A percentile compares a stretch with the other conserved stretches of the same genome.
These are phyloP conservation scores for Tachycineta bicolor DNA, from an alignment of 2,113 vertebrate genomes.

Conservation along the genomic window DNA sequence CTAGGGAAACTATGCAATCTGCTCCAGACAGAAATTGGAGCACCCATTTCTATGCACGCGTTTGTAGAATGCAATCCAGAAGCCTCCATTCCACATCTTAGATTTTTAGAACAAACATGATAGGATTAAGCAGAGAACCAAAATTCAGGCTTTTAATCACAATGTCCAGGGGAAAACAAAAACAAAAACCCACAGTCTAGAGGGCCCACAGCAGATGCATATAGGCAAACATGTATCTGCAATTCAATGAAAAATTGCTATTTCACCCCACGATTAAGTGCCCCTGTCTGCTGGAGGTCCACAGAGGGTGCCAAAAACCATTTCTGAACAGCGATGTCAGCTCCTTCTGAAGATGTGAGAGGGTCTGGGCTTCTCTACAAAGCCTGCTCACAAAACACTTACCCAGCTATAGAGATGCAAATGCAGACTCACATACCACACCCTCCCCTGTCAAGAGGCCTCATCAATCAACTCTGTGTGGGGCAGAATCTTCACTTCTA, in stretches of 20 bases:
- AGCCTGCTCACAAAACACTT: background rate
- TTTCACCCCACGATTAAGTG: background rate
- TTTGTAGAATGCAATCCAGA: background rate
- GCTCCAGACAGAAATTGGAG: background rate
- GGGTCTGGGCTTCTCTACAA: background rate
- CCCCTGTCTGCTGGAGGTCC: background rate
- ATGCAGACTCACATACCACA: background rate
- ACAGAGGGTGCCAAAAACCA: background rate
- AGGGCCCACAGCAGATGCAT: background rate
- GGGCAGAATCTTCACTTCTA: background rate
- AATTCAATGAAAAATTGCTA: background rate
- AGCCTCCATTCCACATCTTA: background rate
- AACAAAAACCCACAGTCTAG: background rate
- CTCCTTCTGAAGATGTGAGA: background rate
- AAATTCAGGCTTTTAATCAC: background rate
- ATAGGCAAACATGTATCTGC: fast-evolving
- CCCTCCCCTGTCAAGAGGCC: background rate
- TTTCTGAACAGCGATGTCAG: background rate
- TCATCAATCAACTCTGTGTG: background rate
- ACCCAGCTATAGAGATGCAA: background rate
- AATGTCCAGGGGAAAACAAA: background rate
- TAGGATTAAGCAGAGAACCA: background rate
- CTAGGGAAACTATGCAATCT: background rate
- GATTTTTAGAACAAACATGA: background rate
- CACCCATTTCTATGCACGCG: background rate